Evolutionary conservation across 2,888 invertebrate genomes (phyloP).

Genomic region (Meteorus cinctellus): DNA sequence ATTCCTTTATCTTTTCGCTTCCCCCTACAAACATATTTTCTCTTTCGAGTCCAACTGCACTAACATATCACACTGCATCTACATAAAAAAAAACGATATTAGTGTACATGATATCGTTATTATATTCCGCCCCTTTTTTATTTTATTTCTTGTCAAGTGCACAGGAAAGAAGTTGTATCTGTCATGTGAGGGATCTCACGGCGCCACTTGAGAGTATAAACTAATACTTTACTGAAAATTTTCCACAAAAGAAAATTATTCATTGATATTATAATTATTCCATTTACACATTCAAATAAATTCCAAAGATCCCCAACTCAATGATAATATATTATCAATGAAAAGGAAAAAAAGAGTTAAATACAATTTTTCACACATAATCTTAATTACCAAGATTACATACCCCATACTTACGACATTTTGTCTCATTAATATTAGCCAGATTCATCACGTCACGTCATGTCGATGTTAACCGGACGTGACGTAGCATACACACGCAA

Average conservation of each 20-base stretch:
- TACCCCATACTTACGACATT: slow-evolving; percentile 22
- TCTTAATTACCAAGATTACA: slow-evolving; percentile 20
- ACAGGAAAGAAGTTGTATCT: slow-evolving; percentile 7
- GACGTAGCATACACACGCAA: slow-evolving; percentile 13
- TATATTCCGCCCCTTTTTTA: not conserved
- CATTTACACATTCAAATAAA: not conserved
- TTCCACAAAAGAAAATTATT: not conserved
- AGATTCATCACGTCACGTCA: slow-evolving; percentile 37
- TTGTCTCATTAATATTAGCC: slow-evolving; percentile 33
- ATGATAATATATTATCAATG: not conserved
- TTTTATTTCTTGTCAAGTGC: slow-evolving; percentile 8
- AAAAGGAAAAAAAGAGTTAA: not conserved
- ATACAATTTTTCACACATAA: slow-evolving; percentile 11
- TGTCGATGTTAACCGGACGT: slow-evolving; percentile 32
- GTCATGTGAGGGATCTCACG: not conserved
- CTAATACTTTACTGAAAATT: not conserved
- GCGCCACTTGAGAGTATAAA: slow-evolving; percentile 16
- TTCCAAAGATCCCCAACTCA: not conserved
- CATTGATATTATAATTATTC: not conserved
- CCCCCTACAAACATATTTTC: not conserved
- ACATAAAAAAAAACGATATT: not conserved
- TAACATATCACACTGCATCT: not conserved
- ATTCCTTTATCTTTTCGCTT: not conserved
- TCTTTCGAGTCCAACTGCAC: not conserved
- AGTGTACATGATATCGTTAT: not conserved